Evolutionary conservation across 2,888 invertebrate species (phyloP).

Genomic region (Monochamus alternatus): DNA sequence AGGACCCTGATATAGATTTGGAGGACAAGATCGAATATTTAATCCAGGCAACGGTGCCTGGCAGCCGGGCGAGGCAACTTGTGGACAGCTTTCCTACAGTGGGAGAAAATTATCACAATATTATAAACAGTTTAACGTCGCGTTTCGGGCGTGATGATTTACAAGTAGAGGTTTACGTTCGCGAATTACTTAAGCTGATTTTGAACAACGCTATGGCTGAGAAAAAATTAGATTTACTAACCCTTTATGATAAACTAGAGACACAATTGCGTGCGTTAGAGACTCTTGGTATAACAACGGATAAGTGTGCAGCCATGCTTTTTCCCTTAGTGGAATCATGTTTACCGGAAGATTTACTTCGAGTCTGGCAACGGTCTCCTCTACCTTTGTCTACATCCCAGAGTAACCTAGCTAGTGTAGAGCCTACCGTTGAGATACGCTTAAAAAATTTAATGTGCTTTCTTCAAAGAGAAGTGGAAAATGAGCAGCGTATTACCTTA

Average conservation of each 20-base stretch:
- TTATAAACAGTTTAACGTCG: slow-evolving; percentile 49
- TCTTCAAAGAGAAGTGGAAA: too few species aligned
- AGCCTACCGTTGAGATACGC: slow-evolving; percentile 13
- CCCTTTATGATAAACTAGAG: slow-evolving; percentile 58
- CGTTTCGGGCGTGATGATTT: slow-evolving; percentile 59
- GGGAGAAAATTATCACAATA: slow-evolving; percentile 50
- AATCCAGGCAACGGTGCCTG: slow-evolving; percentile 45
- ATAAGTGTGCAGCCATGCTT: slow-evolving; percentile 59
- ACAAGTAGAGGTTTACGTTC: slow-evolving; percentile 59
- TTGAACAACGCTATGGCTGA: slow-evolving; percentile 49
- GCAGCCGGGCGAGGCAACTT: slow-evolving; percentile 45
- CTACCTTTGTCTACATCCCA: slow-evolving; percentile 50
- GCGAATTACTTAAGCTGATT: slow-evolving; percentile 59
- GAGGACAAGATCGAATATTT: slow-evolving; percentile 48
- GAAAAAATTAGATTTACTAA: slow-evolving; percentile 42
- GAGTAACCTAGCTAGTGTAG: slow-evolving; percentile 31
- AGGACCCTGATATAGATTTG: slow-evolving; percentile 36
- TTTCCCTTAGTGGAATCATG: slow-evolving; percentile 61
- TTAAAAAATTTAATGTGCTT: slow-evolving; percentile 1
- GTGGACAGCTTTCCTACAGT: slow-evolving; percentile 50
- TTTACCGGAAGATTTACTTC: slow-evolving; percentile 56
- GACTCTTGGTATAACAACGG: slow-evolving; percentile 55
- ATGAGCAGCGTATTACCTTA: too few species aligned
- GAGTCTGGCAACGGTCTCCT: slow-evolving; percentile 27
- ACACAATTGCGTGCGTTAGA: slow-evolving; percentile 58